Percentiles rank a stretch among this genome's conserved stretches.
Conservation (phyloP, 2,888 invertebrate species). For the Ryuthela nishihirai region DNA sequence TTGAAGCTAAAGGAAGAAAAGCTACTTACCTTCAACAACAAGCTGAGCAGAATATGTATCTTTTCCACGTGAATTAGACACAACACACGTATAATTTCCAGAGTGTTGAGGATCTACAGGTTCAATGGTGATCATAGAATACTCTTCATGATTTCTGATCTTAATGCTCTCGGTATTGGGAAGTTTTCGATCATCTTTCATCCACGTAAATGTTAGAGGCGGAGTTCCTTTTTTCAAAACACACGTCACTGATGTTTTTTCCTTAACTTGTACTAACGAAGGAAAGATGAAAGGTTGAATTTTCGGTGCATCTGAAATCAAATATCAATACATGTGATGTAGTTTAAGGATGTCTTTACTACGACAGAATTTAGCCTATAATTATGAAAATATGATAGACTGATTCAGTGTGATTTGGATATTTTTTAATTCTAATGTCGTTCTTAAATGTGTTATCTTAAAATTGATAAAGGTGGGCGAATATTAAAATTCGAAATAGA, state of each 20-base stretch:
- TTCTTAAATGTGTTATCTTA: too few species aligned
- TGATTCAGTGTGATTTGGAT: too few species aligned
- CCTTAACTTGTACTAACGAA: constrained; percentile 6
- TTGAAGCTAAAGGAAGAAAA: too few species aligned
- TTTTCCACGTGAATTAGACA: constrained; percentile 11
- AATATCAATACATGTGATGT: too few species aligned
- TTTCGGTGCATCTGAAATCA: constrained; percentile 16
- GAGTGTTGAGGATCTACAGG: constrained; percentile 1
- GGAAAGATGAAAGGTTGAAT: constrained; percentile 13
- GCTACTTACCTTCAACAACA: constrained; percentile 30
- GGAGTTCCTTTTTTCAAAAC: constrained; percentile 15
- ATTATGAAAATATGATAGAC: too few species aligned
- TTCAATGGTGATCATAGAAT: constrained; percentile 20
- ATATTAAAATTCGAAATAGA: too few species aligned
- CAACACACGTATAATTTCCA: constrained; percentile 29
- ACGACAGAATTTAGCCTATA: too few species aligned
- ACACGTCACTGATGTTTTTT: too few species aligned
- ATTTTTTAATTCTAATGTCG: too few species aligned
- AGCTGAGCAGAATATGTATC: constrained; percentile 19
- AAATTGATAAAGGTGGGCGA: too few species aligned
- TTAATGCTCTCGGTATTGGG: constrained; percentile 3
- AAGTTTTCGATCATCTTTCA: constrained; percentile 8
- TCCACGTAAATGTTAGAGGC: constrained; percentile 24
- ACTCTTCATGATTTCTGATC: constrained; percentile 4
- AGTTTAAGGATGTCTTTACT: too few species aligned